A percentile compares a stretch with the other conserved stretches of the same genome.
Evolutionary conservation across 2,888 invertebrate species (phyloP).

Genomic region (Horisme vitalbata): DNA sequence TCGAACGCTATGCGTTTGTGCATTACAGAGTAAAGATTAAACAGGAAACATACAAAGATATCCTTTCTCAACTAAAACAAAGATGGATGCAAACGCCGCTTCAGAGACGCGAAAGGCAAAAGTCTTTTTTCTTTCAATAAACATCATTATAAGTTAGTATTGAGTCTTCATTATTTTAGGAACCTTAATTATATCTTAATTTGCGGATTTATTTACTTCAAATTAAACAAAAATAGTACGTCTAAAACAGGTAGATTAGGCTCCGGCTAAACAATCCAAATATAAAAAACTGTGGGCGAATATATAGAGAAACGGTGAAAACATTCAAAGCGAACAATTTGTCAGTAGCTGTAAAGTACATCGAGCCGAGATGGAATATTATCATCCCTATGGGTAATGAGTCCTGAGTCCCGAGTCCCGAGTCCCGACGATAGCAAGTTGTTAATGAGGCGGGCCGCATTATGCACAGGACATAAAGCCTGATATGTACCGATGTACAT

Average conservation of each 20-base stretch:
- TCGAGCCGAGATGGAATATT: neutral
- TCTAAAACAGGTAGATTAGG: too few relatives aligned
- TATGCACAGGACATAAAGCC: conserved; percentile 31
- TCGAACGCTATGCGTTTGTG: conserved; percentile 5
- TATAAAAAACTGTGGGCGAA: too few relatives aligned
- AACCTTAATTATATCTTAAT: too few relatives aligned
- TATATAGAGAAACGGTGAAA: too few relatives aligned
- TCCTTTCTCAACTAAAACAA: neutral
- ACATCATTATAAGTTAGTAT: neutral
- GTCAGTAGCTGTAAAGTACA: neutral
- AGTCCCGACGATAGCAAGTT: neutral
- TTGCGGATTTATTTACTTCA: too few relatives aligned
- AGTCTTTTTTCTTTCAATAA: neutral
- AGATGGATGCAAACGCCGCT: neutral
- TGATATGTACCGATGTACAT: conserved; percentile 26
- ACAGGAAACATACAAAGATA: conserved; percentile 4
- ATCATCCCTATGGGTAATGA: conserved; percentile 4
- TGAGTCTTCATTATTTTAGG: neutral
- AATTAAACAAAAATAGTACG: too few relatives aligned
- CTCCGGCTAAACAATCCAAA: too few relatives aligned
- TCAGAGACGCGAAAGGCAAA: neutral
- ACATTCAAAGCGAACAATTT: neutral
- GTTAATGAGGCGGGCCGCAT: conserved; percentile 15
- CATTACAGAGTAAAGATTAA: conserved; percentile 2
- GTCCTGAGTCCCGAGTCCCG: neutral